phyloP scores from a whole-genome alignment of 2,888 invertebrate genomes.

The Microctonus hyperodae region DNA sequence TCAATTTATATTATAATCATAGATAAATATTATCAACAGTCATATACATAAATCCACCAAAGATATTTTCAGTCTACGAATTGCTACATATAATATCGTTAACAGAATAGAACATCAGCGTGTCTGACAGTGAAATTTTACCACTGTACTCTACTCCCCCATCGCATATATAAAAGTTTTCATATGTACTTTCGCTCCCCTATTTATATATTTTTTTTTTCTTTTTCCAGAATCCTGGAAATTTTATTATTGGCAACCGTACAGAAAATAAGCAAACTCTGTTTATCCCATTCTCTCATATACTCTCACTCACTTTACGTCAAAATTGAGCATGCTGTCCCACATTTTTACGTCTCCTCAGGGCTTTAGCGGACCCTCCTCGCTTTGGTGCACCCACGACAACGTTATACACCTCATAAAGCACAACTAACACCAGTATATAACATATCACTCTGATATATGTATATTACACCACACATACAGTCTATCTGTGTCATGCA shows the following conservation, averaged over 20 bases:
- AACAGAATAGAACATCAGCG: background rate
- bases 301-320: constrained; percentile 13
- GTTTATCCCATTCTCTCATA: constrained; percentile 17
- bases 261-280: constrained; percentile 29
- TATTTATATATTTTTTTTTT: background rate
- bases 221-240: constrained; percentile 39
- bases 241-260: constrained; percentile 51
- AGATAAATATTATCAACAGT: too few relatives aligned
- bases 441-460: constrained; percentile 1
- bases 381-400: constrained; percentile 38
- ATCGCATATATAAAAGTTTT: constrained; percentile 15
- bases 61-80: background rate
- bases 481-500: too few relatives aligned
- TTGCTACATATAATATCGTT: background rate
- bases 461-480: background rate
- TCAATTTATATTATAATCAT: too few relatives aligned
- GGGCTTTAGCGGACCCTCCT: constrained; percentile 50
- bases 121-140: constrained; percentile 34
- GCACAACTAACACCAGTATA: constrained; percentile 42
- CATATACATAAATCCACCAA: too few relatives aligned
- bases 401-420: constrained; percentile 61
- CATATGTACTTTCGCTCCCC: constrained; percentile 2
- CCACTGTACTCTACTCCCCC: constrained; percentile 22
- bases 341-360: constrained; percentile 60
- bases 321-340: constrained; percentile 51